Evolutionary conservation across 2,888 invertebrate genomes (phyloP).

Genomic region (Sphaerolaimus hirsutus): DNA sequence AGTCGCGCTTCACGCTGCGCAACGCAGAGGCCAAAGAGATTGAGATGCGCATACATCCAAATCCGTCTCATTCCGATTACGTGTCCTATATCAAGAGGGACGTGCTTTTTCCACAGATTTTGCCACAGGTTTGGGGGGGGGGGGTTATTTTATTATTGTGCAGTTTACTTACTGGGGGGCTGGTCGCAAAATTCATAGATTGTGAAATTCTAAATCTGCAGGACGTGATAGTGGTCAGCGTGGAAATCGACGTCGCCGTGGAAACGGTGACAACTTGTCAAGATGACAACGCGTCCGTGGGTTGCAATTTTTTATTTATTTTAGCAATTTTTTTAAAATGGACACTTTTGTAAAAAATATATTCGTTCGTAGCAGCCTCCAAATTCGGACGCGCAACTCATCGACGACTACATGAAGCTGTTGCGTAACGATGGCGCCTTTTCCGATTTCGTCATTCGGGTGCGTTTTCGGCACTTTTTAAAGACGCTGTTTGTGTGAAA

Average conservation of each 20-base stretch:
- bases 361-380: constrained; percentile 2
- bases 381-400: constrained; percentile 12
- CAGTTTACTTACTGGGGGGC: too few species aligned
- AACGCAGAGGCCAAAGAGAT: constrained; percentile 24
- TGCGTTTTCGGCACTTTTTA: too few species aligned
- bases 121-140: too few species aligned
- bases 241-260: constrained; percentile 25
- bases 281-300: constrained; percentile 14
- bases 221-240: constrained; percentile 22
- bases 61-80: constrained; percentile 25
- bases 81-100: constrained; percentile 24
- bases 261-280: constrained; percentile 22
- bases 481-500: too few species aligned
- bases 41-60: constrained; percentile 23
- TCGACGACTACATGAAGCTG: constrained; percentile 18
- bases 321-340: too few species aligned
- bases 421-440: constrained; percentile 14
- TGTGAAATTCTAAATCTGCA: constrained; percentile 22
- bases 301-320: too few species aligned
- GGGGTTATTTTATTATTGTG: too few species aligned
- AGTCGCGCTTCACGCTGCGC: constrained; percentile 20
- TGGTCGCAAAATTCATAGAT: too few species aligned
- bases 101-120: constrained; percentile 24
- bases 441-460: constrained; percentile 15
- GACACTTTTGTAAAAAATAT: too few species aligned